These are phyloP conservation scores for Furcifer pardalis DNA, from an alignment of 2,797 vertebrate genomes.

Conservation along the genomic window DNA sequence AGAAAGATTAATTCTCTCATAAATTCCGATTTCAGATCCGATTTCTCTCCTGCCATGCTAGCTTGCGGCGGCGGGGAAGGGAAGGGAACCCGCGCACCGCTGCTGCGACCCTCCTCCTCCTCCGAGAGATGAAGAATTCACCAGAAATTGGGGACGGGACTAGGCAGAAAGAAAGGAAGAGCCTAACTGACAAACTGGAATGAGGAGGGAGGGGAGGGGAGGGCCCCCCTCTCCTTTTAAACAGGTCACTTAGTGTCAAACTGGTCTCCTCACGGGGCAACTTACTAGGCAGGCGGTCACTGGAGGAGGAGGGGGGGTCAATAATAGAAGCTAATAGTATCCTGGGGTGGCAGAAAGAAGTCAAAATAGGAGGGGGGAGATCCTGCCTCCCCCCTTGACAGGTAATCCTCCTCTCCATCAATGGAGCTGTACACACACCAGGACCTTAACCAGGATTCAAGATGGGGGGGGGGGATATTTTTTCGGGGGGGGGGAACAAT, in stretches of 20 bases:
- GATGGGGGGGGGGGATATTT: too few relatives aligned
- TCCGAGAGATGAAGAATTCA: neutral
- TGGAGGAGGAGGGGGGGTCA: conserved; percentile 32
- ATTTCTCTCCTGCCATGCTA: neutral
- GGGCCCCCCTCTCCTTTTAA: conserved; percentile 10
- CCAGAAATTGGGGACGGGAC: too few relatives aligned
- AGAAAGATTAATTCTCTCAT: neutral
- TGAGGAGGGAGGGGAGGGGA: neutral
- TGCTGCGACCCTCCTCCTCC: neutral
- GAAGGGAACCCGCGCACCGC: neutral
- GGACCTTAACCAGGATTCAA: too few relatives aligned
- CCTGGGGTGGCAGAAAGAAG: conserved; percentile 24
- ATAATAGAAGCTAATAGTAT: neutral
- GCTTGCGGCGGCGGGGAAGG: neutral
- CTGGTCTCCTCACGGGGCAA: conserved; percentile 43
- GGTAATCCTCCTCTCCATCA: conserved; percentile 63
- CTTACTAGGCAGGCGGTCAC: conserved; percentile 35
- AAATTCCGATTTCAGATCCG: neutral
- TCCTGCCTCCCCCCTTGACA: conserved; percentile 65
- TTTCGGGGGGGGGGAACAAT: too few relatives aligned
- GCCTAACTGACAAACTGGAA: conserved; percentile 6
- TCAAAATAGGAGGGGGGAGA: conserved; percentile 52
- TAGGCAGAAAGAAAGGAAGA: neutral
- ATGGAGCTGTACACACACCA: neutral
- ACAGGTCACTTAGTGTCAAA: conserved; percentile 47